Conservation (phyloP, 2,113 vertebrate genomes). For the Cebus imitator region DNA sequence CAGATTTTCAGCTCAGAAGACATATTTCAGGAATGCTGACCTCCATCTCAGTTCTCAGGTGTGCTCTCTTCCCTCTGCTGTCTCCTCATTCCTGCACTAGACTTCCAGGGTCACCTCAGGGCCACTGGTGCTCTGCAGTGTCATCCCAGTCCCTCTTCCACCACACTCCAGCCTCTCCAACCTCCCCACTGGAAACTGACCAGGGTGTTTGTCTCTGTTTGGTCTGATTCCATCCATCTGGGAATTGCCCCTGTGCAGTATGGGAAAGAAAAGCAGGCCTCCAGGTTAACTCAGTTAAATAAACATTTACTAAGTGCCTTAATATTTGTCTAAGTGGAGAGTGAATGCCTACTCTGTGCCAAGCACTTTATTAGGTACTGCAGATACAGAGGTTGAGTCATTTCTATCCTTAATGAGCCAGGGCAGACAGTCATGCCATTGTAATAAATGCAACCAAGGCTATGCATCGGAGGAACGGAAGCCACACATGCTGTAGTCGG, state of each 20-base stretch:
- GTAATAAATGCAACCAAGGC: not conserved
- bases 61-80: not conserved
- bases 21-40: not conserved
- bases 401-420: not conserved
- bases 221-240: not conserved
- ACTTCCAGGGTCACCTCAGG: not conserved
- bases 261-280: not conserved
- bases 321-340: not conserved
- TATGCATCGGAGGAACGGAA: not conserved
- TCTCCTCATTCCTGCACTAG: not conserved
- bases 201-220: not conserved
- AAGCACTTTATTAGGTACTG: not conserved
- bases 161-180: not conserved
- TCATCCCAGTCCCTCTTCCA: too few species aligned
- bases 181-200: not conserved
- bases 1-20: not conserved
- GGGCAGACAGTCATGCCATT: not conserved
- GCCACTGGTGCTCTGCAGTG: not conserved
- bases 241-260: not conserved
- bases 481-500: accelerated
- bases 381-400: not conserved
- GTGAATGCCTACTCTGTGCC: not conserved
- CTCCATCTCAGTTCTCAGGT: not conserved
- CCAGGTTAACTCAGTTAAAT: not conserved
- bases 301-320: not conserved